Percentiles rank a stretch among this genome's conserved stretches.
Conservation (phyloP, 2,888 invertebrate genomes). For the Tinea trinotella region DNA sequence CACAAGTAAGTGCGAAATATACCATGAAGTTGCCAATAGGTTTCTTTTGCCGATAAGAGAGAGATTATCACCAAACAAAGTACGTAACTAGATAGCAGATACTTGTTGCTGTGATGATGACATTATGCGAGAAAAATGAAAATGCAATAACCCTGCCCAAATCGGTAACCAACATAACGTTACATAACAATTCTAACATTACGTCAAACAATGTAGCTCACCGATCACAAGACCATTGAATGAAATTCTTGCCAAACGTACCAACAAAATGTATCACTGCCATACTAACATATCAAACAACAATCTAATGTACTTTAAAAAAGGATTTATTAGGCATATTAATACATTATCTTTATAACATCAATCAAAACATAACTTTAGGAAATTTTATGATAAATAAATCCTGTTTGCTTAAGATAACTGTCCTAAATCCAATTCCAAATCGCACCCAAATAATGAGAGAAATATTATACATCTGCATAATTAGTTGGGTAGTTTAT, state of each 20-base stretch:
- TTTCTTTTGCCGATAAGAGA: constrained; percentile 9
- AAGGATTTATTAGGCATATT: neutral
- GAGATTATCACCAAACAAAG: constrained; percentile 6
- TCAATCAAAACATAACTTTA: constrained; percentile 7
- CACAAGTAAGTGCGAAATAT: constrained; percentile 6
- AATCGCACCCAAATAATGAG: neutral
- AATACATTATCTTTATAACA: neutral
- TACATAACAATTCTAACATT: constrained; percentile 2
- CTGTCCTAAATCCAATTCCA: neutral
- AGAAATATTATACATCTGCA: too few species aligned
- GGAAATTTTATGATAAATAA: neutral
- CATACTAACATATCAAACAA: neutral
- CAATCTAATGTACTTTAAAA: neutral
- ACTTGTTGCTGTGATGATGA: neutral
- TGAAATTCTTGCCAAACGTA: constrained; percentile 9
- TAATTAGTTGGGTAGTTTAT: too few species aligned
- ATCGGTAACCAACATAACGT: constrained; percentile 6
- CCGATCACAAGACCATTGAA: constrained; percentile 12
- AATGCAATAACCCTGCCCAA: neutral
- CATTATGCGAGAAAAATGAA: neutral
- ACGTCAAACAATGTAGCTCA: neutral
- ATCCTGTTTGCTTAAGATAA: neutral
- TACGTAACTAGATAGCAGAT: neutral
- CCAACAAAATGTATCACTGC: neutral
- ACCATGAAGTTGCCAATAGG: neutral